Evolutionary conservation across 2,888 invertebrate genomes (phyloP).

Genomic region (Sycophila texana): DNA sequence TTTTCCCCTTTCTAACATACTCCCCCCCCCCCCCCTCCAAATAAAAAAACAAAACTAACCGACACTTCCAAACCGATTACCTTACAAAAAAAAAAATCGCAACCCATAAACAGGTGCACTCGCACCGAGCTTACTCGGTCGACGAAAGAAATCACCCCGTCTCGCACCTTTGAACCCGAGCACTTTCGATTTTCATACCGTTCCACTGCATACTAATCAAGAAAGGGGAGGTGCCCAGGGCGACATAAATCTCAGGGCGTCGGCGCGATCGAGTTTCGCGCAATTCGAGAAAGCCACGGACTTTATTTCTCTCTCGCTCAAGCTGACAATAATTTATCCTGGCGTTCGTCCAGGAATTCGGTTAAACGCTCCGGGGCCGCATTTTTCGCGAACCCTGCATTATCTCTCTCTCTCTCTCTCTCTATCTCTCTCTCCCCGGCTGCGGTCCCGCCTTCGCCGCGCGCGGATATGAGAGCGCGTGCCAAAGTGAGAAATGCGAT

Average conservation of each 20-base stretch:
- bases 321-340: constrained; percentile 56
- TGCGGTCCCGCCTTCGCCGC: constrained; percentile 18
- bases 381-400: constrained; percentile 53
- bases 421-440: constrained; percentile 34
- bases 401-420: constrained; percentile 42
- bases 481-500: constrained; percentile 56
- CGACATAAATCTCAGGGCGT: background rate
- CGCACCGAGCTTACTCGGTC: no score
- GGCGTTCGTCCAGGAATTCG: constrained; percentile 60
- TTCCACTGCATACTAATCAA: no score
- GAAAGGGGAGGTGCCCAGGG: no score
- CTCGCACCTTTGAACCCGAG: background rate
- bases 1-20: no score
- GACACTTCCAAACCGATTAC: no score
- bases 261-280: background rate
- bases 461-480: constrained; percentile 17
- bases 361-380: constrained; percentile 54
- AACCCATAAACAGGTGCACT: no score
- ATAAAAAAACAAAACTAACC: no score
- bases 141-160: no score
- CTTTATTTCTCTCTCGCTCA: constrained; percentile 24
- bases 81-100: no score
- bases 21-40: no score
- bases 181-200: background rate
- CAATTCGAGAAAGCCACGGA: constrained; percentile 37